phyloP scores from a whole-genome alignment of 2,113 vertebrate genomes.

The Orycteropus afer region DNA sequence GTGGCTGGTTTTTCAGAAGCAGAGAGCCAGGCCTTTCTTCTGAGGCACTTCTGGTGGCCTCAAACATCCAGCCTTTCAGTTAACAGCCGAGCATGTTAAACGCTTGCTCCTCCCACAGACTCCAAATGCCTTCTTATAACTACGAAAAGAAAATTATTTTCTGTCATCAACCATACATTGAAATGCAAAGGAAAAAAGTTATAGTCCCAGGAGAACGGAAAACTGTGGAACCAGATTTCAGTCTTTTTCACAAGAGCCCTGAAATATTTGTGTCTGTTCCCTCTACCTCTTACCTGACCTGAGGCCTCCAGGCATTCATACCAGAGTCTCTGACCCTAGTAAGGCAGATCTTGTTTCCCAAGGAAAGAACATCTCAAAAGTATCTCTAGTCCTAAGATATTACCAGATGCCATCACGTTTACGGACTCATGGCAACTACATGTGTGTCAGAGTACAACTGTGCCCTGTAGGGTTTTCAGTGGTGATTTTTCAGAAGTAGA shows the following conservation, averaged over 20 bases:
- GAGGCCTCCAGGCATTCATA: background rate
- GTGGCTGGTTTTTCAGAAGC: background rate
- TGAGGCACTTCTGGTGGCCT: background rate
- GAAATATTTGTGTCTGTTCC: background rate
- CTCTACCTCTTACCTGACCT: background rate
- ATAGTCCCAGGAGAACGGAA: background rate
- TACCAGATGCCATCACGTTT: background rate
- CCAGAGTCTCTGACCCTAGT: background rate
- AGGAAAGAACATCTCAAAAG: background rate
- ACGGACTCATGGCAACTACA: background rate
- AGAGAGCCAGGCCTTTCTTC: background rate
- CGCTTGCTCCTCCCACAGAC: background rate
- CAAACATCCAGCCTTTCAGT: background rate
- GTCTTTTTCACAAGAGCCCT: background rate
- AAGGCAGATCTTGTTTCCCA: background rate
- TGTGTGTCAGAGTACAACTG: background rate
- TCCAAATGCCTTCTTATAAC: background rate
- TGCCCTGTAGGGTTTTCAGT: background rate
- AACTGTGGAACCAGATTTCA: background rate
- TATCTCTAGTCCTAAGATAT: background rate
- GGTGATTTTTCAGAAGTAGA: background rate
- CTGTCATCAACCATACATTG: background rate
- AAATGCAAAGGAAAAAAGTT: conserved; percentile 23
- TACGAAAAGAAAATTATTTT: background rate
- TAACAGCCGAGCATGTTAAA: background rate